These are phyloP conservation scores for Paramuricea clavata DNA, from an alignment of 92 coral and sea anemone genomes.

Conservation along the genomic window DNA sequence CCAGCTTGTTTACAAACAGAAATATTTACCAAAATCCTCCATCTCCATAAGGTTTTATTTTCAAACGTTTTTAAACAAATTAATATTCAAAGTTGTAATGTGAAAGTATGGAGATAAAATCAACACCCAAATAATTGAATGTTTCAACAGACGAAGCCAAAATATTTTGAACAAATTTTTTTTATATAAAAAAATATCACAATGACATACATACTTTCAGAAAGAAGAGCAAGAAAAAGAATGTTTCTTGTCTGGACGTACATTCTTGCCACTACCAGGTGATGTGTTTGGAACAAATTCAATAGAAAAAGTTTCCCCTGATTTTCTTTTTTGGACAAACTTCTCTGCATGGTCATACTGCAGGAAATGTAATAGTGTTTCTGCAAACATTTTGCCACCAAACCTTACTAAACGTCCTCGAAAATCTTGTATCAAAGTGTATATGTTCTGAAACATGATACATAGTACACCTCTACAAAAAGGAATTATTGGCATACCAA, in stretches of 20 bases:
- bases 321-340: neutral
- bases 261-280: neutral
- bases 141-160: too few relatives aligned
- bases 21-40: too few relatives aligned
- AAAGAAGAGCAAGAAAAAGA: neutral
- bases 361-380: neutral
- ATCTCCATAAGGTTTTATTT: too few relatives aligned
- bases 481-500: too few relatives aligned
- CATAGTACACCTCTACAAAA: neutral
- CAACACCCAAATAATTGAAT: too few relatives aligned
- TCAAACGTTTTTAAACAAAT: too few relatives aligned
- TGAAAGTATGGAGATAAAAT: too few relatives aligned
- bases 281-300: neutral
- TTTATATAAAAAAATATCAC: too few relatives aligned
- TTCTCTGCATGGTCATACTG: neutral
- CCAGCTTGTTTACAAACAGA: too few relatives aligned
- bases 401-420: neutral
- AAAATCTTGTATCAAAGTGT: neutral
- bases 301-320: neutral
- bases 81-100: too few relatives aligned
- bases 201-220: too few relatives aligned
- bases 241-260: neutral
- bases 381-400: neutral
- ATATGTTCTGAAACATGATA: neutral
- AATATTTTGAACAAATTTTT: too few relatives aligned